Base-by-base conservation (phyloP, 23 tunicate species). In the Ciona savignyi region DNA sequence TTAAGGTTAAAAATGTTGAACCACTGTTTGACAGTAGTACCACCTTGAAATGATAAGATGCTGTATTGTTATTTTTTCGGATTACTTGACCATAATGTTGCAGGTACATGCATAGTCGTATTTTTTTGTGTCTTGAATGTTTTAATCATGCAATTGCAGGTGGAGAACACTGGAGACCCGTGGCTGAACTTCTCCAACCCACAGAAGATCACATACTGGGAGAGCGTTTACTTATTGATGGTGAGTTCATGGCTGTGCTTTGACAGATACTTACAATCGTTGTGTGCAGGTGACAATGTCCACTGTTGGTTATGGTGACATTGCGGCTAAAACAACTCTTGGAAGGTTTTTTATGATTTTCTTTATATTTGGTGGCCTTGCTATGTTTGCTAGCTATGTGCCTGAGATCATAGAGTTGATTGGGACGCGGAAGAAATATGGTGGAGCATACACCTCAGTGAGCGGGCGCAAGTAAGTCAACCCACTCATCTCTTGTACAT, bases 381-480 rank as follows among this genome's bases (percentile, higher is more conserved):
- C 98, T 26, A 93, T 93, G 98, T 93, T 93, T 74, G 98, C 98
- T 1, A 78, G 88, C 29, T 86, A 79, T 34, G 98, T 93, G 51
- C 98, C 98, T 0, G 98, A 93, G 51, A 93, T 93, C 19, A 93
- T 93, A 27, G 98, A 93, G 34, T 76, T 93, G 21, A 93, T 93
- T 34, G 92, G 93, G 3, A 93, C 89, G 4, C 72, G 98, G 11
- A 86, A 86, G 65, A 93, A 93, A 62, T 93, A 93, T 66, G 88
- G 93, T 0, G 98, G 98, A 0, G 81, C 93, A 15, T 93, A 93
- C 71, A 77, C 91, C 3, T 84, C 99, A 9, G 99, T 94, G 33
- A 82, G 95, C 69, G 99, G 99, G 60, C 65, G 99, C 70, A 94
- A 94, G 97, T 91, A 72, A 76, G 95, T 65, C n/a, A n/a, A n/a